These are phyloP conservation scores for Pissodes strobi DNA, from an alignment of 1,140 invertebrate genomes.

Conservation along the genomic window DNA sequence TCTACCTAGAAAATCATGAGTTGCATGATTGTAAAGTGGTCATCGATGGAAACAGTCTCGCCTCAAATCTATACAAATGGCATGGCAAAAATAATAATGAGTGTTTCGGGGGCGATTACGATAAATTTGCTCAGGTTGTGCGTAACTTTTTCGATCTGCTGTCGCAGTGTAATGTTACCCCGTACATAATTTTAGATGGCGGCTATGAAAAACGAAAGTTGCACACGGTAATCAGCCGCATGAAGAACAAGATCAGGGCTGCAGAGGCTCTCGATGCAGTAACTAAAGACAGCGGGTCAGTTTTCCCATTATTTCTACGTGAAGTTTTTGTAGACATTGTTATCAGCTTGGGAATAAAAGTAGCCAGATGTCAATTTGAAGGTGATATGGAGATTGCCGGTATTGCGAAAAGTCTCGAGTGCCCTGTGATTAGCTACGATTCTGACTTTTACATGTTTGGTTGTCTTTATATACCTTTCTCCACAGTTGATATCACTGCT, in stretches of 20 bases:
- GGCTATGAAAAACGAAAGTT: constrained; percentile 77
- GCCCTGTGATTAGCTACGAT: constrained; percentile 86
- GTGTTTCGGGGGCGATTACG: constrained; percentile 86
- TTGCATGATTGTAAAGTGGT: constrained; percentile 74
- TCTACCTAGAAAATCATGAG: constrained; percentile 66
- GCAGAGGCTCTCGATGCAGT: constrained; percentile 58
- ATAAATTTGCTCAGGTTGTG: constrained; percentile 68
- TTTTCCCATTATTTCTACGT: constrained; percentile 72
- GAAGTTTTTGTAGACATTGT: constrained; percentile 74
- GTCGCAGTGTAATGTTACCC: constrained; percentile 71
- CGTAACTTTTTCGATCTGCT: constrained; percentile 74
- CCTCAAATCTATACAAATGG: constrained; percentile 71
- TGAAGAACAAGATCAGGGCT: constrained; percentile 65
- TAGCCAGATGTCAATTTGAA: constrained; percentile 79
- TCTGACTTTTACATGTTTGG: constrained; percentile 92
- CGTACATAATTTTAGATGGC: constrained; percentile 84
- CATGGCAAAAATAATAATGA: constrained; percentile 67
- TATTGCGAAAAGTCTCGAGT: constrained; percentile 73
- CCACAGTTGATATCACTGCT: constrained; percentile 57
- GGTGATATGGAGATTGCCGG: constrained; percentile 84
- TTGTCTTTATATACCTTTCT: constrained; percentile 78
- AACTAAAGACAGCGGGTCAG: constrained; percentile 57
- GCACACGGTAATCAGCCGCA: constrained; percentile 67
- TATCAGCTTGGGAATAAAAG: constrained; percentile 65
- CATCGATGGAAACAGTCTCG: constrained; percentile 82